phyloP scores from a whole-genome alignment of 2,113 vertebrate species.

The Cavia aperea region DNA sequence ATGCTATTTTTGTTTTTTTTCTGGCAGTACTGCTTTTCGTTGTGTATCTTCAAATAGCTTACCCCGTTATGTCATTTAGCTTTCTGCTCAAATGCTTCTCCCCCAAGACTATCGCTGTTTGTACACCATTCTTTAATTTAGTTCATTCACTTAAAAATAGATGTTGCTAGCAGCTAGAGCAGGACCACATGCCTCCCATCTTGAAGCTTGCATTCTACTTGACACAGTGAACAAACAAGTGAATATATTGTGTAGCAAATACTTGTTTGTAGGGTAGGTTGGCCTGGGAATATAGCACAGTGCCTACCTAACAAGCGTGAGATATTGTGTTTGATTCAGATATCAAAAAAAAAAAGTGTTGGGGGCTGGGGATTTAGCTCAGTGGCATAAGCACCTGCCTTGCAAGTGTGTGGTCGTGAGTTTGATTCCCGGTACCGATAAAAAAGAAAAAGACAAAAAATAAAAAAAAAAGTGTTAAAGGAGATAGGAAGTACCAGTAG shows the following conservation, averaged over 20 bases:
- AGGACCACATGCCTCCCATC: not conserved
- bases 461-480: not conserved
- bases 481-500: not conserved
- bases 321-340: too few relatives aligned
- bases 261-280: not conserved
- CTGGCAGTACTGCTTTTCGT: not conserved
- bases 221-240: not conserved
- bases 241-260: not conserved
- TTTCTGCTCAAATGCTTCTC: not conserved
- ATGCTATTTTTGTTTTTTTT: not conserved
- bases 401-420: too few relatives aligned
- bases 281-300: too few relatives aligned
- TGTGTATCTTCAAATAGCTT: not conserved
- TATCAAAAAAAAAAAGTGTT: too few relatives aligned
- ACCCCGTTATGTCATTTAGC: not conserved
- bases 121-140: not conserved
- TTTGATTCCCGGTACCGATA: too few relatives aligned
- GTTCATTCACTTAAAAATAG: not conserved
- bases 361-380: too few relatives aligned
- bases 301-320: too few relatives aligned
- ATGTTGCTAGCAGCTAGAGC: not conserved
- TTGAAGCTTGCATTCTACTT: not conserved
- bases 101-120: not conserved
- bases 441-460: too few relatives aligned
- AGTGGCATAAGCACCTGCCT: too few relatives aligned